phyloP scores from a whole-genome alignment of 2,888 invertebrate species.

The Steinernema scapterisci region DNA sequence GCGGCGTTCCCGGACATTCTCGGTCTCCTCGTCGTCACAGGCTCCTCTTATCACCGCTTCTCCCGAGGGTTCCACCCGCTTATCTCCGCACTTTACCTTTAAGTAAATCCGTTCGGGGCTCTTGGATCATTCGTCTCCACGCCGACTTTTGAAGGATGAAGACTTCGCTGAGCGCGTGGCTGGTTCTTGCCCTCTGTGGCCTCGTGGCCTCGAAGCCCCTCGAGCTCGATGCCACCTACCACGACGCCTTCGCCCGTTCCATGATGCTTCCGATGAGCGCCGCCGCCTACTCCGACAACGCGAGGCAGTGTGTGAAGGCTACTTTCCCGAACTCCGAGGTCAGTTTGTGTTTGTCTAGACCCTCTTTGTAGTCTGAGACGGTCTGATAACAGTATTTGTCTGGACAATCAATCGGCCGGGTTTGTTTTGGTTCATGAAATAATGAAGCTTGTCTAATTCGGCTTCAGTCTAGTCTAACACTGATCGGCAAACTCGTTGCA shows the following conservation, averaged over 20 bases:
- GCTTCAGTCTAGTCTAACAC: too few relatives aligned
- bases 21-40: neutral
- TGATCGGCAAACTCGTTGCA: too few relatives aligned
- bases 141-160: slow-evolving; percentile 3
- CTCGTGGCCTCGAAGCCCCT: neutral
- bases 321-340: slow-evolving; percentile 33
- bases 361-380: too few relatives aligned
- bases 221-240: slow-evolving; percentile 1
- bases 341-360: neutral
- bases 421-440: too few relatives aligned
- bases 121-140: neutral
- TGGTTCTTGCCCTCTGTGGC: neutral
- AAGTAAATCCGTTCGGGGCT: neutral
- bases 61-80: slow-evolving; percentile 11
- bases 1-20: neutral
- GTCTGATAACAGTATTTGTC: too few relatives aligned
- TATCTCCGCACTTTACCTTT: slow-evolving; percentile 17
- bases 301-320: slow-evolving; percentile 30
- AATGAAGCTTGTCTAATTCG: too few relatives aligned
- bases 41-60: neutral
- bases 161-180: neutral
- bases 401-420: too few relatives aligned
- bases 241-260: slow-evolving; percentile 23
- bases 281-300: slow-evolving; percentile 34
- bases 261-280: slow-evolving; percentile 35